These are phyloP conservation scores for Meliscaeva auricollis DNA, from an alignment of 2,888 invertebrate genomes.

Conservation along the genomic window DNA sequence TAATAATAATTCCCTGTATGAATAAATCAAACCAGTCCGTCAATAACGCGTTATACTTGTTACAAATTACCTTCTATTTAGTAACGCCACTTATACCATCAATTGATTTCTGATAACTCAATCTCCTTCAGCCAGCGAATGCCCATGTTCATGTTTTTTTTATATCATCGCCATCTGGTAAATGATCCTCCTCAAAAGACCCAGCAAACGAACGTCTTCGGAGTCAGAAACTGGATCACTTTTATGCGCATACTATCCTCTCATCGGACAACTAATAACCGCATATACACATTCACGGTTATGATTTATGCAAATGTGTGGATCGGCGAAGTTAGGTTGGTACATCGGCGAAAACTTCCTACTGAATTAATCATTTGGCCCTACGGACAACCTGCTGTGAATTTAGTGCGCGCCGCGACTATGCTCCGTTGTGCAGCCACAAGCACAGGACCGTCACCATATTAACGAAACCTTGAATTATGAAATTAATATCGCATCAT, in stretches of 20 bases:
- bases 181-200: background rate
- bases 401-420: background rate
- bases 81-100: slow-evolving; percentile 22
- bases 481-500: slow-evolving; percentile 12
- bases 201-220: background rate
- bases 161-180: slow-evolving; percentile 2
- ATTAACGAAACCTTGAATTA: slow-evolving; percentile 7
- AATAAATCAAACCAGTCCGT: slow-evolving; percentile 1
- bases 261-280: slow-evolving; percentile 12
- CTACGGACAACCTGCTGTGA: slow-evolving; percentile 23
- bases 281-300: slow-evolving; percentile 12
- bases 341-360: slow-evolving; percentile 26
- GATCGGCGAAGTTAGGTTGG: background rate
- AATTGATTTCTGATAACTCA: slow-evolving; percentile 39
- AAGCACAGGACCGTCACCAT: background rate
- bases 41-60: slow-evolving; percentile 13
- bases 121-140: background rate
- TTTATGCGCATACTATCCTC: background rate
- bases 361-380: slow-evolving; percentile 22
- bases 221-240: slow-evolving; percentile 21
- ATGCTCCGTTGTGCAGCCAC: background rate
- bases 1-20: background rate
- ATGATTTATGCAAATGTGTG: slow-evolving; percentile 28
- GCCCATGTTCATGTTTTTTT: background rate
- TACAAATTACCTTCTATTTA: slow-evolving; percentile 25